Percentiles rank a stretch among this genome's conserved stretches.
Conservation (phyloP, 2,888 invertebrate species). For the Cartodere bifasciata region DNA sequence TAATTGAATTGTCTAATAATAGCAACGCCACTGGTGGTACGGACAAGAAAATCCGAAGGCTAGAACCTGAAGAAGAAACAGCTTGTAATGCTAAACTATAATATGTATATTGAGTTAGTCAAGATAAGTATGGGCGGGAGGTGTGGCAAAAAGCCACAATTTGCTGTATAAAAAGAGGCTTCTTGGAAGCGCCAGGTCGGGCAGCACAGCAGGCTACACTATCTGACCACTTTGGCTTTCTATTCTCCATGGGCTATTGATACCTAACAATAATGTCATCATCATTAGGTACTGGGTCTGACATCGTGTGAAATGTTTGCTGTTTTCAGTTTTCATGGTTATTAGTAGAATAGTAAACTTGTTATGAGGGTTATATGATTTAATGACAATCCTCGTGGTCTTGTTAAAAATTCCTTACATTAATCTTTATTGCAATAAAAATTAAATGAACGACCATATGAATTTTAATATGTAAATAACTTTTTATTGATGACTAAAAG, state of each 20-base stretch:
- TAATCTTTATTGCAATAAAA: too few species aligned
- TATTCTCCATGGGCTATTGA: slow-evolving; percentile 7
- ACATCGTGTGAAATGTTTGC: slow-evolving; percentile 11
- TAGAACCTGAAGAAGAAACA: slow-evolving; percentile 8
- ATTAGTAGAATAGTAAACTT: too few species aligned
- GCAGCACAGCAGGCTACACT: background rate
- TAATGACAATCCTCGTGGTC: too few species aligned
- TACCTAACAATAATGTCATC: slow-evolving; percentile 12
- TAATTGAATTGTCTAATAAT: too few species aligned
- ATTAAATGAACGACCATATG: too few species aligned
- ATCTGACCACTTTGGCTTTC: background rate
- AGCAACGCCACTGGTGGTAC: slow-evolving; percentile 14
- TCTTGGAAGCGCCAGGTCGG: slow-evolving; percentile 19
- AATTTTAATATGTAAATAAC: too few species aligned
- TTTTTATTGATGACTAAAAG: too few species aligned
- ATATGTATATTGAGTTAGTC: background rate
- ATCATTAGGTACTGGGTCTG: slow-evolving; percentile 11
- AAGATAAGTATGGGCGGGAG: slow-evolving; percentile 21
- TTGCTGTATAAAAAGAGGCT: slow-evolving; percentile 24
- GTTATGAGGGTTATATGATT: too few species aligned
- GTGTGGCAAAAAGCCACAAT: slow-evolving; percentile 23
- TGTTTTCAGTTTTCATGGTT: too few species aligned
- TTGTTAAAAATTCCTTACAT: too few species aligned
- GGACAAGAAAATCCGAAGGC: slow-evolving; percentile 8
- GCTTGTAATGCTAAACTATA: slow-evolving; percentile 2